Conservation (phyloP, 2,113 vertebrate species). For the Nothobranchius furzeri region DNA sequence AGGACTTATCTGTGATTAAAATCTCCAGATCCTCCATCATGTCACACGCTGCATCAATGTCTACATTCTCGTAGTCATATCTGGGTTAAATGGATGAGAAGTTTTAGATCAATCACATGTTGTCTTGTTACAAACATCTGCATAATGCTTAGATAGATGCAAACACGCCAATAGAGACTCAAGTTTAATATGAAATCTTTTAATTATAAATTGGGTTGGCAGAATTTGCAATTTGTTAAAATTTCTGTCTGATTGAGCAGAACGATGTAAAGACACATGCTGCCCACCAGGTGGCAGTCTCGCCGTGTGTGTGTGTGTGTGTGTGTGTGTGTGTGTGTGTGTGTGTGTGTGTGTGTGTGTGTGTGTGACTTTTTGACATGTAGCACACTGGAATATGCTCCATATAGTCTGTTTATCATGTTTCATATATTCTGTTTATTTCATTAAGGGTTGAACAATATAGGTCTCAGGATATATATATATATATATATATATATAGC, state of each 20-base stretch:
- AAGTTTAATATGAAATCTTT: neutral
- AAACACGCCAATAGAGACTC: too few relatives aligned
- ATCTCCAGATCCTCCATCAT: constrained; percentile 95
- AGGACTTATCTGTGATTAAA: constrained; percentile 87
- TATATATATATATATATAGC: too few relatives aligned
- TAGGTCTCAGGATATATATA: too few relatives aligned
- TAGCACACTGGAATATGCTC: too few relatives aligned
- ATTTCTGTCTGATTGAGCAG: neutral
- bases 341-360: neutral
- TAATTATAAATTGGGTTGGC: neutral
- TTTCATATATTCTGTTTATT: too few relatives aligned
- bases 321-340: neutral
- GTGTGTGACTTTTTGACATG: neutral
- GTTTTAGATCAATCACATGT: too few relatives aligned
- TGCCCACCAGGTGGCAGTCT: constrained; percentile 58
- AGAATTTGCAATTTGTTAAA: too few relatives aligned
- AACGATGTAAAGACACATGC: constrained; percentile 1
- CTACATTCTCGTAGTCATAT: constrained; percentile 95
- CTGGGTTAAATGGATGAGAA: constrained; percentile 63
- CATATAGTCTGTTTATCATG: too few relatives aligned
- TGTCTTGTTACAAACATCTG: neutral
- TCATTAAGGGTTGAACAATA: too few relatives aligned
- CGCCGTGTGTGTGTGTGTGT: neutral
- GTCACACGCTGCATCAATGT: constrained; percentile 88
- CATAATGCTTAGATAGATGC: neutral